phyloP scores from a whole-genome alignment of 2,888 invertebrate genomes.

The Mystacides longicornis region DNA sequence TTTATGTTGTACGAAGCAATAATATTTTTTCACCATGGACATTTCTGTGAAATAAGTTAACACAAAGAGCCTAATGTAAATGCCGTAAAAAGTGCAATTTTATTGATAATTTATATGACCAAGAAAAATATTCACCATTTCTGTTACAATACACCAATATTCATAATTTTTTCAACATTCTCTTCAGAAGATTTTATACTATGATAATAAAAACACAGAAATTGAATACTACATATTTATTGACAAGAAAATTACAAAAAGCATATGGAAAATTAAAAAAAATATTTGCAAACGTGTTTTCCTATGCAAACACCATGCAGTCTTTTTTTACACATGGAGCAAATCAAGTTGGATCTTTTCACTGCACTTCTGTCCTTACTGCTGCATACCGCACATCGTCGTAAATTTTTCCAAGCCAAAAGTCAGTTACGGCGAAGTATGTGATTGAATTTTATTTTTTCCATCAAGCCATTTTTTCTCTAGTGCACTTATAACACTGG shows the following conservation, averaged over 20 bases:
- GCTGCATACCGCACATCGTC: slow-evolving; percentile 25
- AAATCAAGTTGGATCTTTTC: slow-evolving; percentile 25
- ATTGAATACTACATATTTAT: background rate
- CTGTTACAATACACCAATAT: too few species aligned
- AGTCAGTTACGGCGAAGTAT: background rate
- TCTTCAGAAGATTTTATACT: too few species aligned
- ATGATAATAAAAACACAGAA: too few species aligned
- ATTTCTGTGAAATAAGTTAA: too few species aligned
- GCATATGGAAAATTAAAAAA: slow-evolving; percentile 5
- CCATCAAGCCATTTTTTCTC: slow-evolving; percentile 3
- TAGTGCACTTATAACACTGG: background rate
- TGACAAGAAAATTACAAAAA: background rate
- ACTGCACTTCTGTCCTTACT: slow-evolving; percentile 16
- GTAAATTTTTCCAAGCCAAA: slow-evolving; percentile 20
- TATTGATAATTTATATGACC: too few species aligned
- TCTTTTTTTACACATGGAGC: slow-evolving; percentile 25
- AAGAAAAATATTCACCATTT: too few species aligned
- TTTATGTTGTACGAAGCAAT: too few species aligned
- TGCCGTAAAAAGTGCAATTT: too few species aligned
- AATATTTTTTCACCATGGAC: too few species aligned
- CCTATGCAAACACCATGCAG: slow-evolving; percentile 23
- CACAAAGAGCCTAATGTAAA: too few species aligned
- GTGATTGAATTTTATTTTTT: background rate
- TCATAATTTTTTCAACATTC: too few species aligned
- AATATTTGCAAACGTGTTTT: slow-evolving; percentile 13